Base-by-base conservation (phyloP, 2,797 vertebrate species). In the Lacerta agilis region DNA sequence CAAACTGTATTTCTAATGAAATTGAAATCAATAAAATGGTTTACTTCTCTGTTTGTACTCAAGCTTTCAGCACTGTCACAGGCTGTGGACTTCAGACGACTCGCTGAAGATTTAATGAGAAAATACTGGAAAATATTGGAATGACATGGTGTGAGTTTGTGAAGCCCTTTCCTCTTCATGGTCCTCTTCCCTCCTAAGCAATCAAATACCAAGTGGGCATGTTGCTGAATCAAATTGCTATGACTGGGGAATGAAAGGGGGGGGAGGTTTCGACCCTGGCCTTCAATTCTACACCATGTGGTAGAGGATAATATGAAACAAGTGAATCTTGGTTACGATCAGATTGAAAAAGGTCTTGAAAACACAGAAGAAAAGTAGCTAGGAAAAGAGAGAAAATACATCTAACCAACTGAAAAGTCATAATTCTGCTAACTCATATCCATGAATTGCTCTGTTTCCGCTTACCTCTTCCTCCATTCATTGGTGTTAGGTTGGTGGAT, bases 21-120 rank as follows among this genome's bases (percentile, higher is more conserved):
- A 90, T 87, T 82, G 64, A 87, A 88, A 90, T 90, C 89, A 90
- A 90, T 90, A 88, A 71, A 81, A 85, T 77, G 55, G 72, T 87
- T 90, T 89, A 85, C 87, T 77, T 91, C 69, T 86, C 49, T 83
- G 41, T 84, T 83, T 86, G 41, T 61, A 64, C 67, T 78, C 73
- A 20, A 64, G 38, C 38, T 61, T 86, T 79, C 79, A 79, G 69
- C 45, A 41, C 80, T 85, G 20, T 49, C 29, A 43, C 73, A 87
- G 36, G 2, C 5, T 71, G 23, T 41, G 33, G 89, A 73, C 8
- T 45, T 43, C 9, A 38, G 45, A 85, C 36, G 88, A 79, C 29
- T 23, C 2, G 36, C 2, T 3, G 5, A 64, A 86, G 7, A 4
- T 76, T 71, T 45, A 61, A 83, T 10, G 73, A 79, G 83, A 89